phyloP scores from a whole-genome alignment of 2,113 vertebrate genomes.

The Polypterus senegalus region DNA sequence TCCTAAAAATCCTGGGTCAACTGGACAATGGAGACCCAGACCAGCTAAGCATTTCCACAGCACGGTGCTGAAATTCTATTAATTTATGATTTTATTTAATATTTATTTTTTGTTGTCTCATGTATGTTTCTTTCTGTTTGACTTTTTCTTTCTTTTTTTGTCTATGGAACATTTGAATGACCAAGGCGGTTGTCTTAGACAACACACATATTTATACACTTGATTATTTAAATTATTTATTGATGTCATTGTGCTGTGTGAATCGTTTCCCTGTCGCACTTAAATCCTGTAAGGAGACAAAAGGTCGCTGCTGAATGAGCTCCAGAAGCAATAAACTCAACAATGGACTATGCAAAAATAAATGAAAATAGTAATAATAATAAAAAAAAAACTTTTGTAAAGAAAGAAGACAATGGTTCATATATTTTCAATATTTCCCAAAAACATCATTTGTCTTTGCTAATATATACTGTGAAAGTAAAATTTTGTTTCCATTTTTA shows the following conservation, averaged over 20 bases:
- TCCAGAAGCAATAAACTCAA: conserved; percentile 6
- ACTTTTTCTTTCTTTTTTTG: conserved; percentile 33
- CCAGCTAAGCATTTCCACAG: too few relatives aligned
- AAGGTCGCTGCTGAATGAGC: too few relatives aligned
- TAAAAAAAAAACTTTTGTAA: conserved; percentile 9
- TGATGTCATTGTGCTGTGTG: conserved; percentile 37
- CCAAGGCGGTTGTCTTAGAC: too few relatives aligned
- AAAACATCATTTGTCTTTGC: too few relatives aligned
- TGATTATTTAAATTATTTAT: conserved; percentile 60
- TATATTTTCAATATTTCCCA: too few relatives aligned
- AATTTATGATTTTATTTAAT: conserved; percentile 69
- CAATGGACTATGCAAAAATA: conserved; percentile 15
- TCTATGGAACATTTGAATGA: conserved; percentile 8
- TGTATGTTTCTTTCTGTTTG: conserved; percentile 29
- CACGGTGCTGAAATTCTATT: conserved; percentile 11
- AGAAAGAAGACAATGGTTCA: not conserved
- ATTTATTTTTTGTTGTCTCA: conserved; percentile 53
- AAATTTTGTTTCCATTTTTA: too few relatives aligned
- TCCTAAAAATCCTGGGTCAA: too few relatives aligned
- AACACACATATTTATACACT: too few relatives aligned
- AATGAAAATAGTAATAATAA: conserved; percentile 4
- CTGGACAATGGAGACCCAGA: too few relatives aligned
- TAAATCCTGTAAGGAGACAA: conserved; percentile 19
- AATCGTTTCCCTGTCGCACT: conserved; percentile 58
- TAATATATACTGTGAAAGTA: too few relatives aligned